phyloP scores from a whole-genome alignment of 2,797 vertebrate species.

The Cichlasoma orientale region DNA sequence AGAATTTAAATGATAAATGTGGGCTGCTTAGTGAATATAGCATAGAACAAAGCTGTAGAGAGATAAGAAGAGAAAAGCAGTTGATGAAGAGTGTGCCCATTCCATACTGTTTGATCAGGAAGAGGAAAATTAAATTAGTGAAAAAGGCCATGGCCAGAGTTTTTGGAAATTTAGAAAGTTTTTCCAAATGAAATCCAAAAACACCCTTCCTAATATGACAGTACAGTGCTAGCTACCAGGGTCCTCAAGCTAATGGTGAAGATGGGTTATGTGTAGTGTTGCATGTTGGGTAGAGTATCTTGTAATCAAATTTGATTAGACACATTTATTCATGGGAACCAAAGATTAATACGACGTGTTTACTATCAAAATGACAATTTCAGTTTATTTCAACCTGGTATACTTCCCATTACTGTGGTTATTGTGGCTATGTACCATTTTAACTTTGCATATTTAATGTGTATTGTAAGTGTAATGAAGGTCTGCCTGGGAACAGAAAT shows the following conservation, averaged over 20 bases:
- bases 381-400: neutral
- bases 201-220: neutral
- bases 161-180: neutral
- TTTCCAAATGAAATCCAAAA: neutral
- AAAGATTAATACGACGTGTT: neutral
- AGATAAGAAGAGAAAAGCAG: neutral
- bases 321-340: neutral
- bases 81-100: neutral
- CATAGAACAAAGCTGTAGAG: neutral
- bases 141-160: neutral
- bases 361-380: neutral
- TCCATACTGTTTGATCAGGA: neutral
- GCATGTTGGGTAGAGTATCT: neutral
- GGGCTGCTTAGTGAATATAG: neutral
- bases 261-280: neutral
- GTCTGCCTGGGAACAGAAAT: no score
- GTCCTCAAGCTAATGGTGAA: neutral
- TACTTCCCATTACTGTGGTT: neutral
- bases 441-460: neutral
- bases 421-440: neutral
- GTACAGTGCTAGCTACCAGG: neutral
- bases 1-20: neutral
- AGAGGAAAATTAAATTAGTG: neutral
- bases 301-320: neutral
- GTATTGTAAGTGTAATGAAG: neutral